These are phyloP conservation scores for Microtus ochrogaster DNA, from an alignment of 2,113 vertebrate species.

Conservation along the genomic window DNA sequence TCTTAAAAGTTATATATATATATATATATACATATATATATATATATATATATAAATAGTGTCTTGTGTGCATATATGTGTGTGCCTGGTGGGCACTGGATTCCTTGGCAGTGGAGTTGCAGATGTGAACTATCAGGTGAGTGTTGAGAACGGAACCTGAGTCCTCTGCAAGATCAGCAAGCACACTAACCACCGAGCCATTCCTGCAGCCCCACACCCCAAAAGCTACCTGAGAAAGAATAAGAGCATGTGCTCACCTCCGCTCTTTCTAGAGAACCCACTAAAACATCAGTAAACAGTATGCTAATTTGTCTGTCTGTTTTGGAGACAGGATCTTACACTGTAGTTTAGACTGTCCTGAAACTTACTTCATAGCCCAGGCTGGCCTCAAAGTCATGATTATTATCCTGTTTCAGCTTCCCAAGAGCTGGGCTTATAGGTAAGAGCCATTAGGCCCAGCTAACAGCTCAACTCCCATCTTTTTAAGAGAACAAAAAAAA, in stretches of 20 bases:
- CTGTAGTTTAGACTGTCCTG: not conserved
- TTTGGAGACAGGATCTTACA: not conserved
- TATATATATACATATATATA: no score
- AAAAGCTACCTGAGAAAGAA: not conserved
- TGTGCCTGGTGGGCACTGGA: not conserved
- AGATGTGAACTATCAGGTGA: not conserved
- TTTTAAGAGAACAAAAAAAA: not conserved
- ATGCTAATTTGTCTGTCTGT: not conserved
- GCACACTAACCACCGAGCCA: not conserved
- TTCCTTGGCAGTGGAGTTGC: not conserved
- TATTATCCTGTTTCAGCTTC: not conserved
- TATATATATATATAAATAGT: no score
- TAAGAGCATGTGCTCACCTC: not conserved
- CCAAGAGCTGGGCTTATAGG: not conserved
- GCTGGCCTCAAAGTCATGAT: not conserved
- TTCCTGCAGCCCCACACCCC: not conserved
- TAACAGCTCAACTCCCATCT: not conserved
- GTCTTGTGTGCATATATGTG: no score
- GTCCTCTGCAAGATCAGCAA: not conserved
- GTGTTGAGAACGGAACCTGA: not conserved
- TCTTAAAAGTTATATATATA: not conserved
- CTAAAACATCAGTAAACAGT: not conserved
- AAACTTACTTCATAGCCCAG: not conserved
- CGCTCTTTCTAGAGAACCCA: not conserved
- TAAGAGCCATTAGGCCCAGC: not conserved